A percentile compares a stretch with the other conserved stretches of the same genome.
phyloP scores from a whole-genome alignment of 2,888 invertebrate genomes.

The Matsumyia berberina region DNA sequence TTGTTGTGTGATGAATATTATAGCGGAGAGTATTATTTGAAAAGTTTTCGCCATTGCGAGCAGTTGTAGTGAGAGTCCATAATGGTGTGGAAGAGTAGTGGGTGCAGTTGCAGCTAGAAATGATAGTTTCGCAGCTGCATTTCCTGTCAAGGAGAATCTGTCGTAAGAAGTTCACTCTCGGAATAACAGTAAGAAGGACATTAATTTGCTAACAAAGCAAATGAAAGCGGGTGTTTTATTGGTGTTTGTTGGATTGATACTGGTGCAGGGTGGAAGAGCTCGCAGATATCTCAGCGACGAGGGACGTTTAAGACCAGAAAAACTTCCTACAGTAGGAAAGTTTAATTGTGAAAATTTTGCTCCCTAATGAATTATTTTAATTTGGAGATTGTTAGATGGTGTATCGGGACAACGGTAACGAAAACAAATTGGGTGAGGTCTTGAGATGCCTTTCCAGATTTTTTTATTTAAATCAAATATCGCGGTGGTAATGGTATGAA shows the following conservation, averaged over 20 bases:
- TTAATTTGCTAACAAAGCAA: constrained; percentile 41
- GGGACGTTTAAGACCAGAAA: background rate
- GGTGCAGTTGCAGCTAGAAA: constrained; percentile 25
- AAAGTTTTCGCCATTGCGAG: constrained; percentile 64
- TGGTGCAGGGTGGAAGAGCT: background rate
- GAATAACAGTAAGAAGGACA: constrained; percentile 16
- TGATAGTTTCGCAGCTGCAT: constrained; percentile 33
- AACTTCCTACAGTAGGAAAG: background rate
- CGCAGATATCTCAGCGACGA: background rate
- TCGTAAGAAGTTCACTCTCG: constrained; percentile 32
- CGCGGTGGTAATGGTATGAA: too few relatives aligned
- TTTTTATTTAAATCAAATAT: too few relatives aligned
- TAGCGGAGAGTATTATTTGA: constrained; percentile 70
- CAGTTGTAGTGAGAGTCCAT: constrained; percentile 23
- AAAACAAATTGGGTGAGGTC: too few relatives aligned
- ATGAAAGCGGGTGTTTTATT: constrained; percentile 47
- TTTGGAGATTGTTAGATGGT: background rate
- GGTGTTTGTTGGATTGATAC: constrained; percentile 10
- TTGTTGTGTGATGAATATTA: constrained; percentile 68
- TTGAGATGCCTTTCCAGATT: too few relatives aligned
- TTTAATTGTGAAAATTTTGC: background rate
- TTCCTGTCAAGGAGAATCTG: constrained; percentile 17
- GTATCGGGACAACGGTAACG: too few relatives aligned
- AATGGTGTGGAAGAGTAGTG: constrained; percentile 38
- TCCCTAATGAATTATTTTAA: too few relatives aligned